These are phyloP conservation scores for Orestias chungarensis DNA, from an alignment of 2,797 vertebrate genomes.

Conservation along the genomic window DNA sequence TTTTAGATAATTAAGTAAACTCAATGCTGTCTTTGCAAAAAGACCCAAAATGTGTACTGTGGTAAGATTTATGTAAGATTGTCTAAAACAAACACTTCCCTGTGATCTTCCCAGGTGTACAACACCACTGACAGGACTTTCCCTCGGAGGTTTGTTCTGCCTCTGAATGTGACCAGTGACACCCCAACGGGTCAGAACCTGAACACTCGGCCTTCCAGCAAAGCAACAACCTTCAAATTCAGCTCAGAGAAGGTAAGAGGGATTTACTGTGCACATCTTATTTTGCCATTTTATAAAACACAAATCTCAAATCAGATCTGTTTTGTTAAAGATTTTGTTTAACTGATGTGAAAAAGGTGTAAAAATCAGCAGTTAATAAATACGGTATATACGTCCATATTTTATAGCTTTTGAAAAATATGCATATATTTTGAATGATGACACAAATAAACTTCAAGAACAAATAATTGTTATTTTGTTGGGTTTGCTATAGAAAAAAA, in stretches of 20 bases:
- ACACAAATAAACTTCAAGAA: too few relatives aligned
- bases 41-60: not conserved
- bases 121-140: constrained; percentile 71
- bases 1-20: not conserved
- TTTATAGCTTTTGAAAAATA: too few relatives aligned
- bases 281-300: not conserved
- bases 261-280: not conserved
- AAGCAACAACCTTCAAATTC: constrained; percentile 83
- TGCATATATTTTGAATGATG: too few relatives aligned
- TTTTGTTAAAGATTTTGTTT: too few relatives aligned
- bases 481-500: too few relatives aligned
- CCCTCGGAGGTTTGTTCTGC: constrained; percentile 90
- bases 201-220: constrained; percentile 79
- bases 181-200: constrained; percentile 81
- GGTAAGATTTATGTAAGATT: not conserved
- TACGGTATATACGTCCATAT: too few relatives aligned
- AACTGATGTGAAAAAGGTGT: too few relatives aligned
- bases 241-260: constrained; percentile 79
- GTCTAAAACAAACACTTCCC: not conserved
- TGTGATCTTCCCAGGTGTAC: constrained; percentile 76
- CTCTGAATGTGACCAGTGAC: constrained; percentile 77
- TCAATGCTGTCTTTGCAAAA: not conserved
- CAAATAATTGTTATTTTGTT: too few relatives aligned
- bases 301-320: too few relatives aligned
- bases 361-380: too few relatives aligned